Evolutionary conservation across 2,113 vertebrate species (phyloP).

Genomic region (Ophiodon elongatus): DNA sequence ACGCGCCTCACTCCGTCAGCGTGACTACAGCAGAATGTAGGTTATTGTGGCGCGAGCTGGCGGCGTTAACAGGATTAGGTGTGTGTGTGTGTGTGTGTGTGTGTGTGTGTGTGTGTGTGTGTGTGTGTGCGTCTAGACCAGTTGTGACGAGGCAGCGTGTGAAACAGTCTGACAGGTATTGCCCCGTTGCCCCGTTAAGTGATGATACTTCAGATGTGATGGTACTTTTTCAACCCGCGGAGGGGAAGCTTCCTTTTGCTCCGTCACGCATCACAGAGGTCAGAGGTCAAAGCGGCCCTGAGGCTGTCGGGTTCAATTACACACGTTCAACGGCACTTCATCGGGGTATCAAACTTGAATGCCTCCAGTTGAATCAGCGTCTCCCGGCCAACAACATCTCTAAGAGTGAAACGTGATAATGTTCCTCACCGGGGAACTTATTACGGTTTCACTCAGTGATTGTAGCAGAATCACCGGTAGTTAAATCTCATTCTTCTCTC

Average conservation of each 20-base stretch:
- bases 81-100: too few relatives aligned
- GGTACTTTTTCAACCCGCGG: constrained; percentile 1
- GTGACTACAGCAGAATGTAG: constrained; percentile 73
- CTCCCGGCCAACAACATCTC: not conserved
- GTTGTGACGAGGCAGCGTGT: constrained; percentile 64
- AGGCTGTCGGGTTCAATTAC: not conserved
- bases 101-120: too few relatives aligned
- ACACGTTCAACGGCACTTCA: not conserved
- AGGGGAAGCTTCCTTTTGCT: not conserved
- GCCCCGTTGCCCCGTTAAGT: constrained; percentile 24
- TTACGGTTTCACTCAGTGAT: constrained; percentile 31
- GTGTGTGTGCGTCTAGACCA: constrained; percentile 76
- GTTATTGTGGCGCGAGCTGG: constrained; percentile 69
- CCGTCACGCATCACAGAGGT: constrained; percentile 23
- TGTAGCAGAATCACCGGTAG: constrained; percentile 19
- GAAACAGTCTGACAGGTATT: constrained; percentile 49
- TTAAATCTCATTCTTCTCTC: constrained; percentile 14
- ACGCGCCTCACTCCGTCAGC: constrained; percentile 48
- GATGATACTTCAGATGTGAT: constrained; percentile 9
- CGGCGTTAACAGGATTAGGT: constrained; percentile 74
- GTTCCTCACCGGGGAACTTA: constrained; percentile 12
- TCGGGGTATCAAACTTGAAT: not conserved
- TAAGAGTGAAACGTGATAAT: not conserved
- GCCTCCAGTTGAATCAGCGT: not conserved
- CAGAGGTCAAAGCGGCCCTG: constrained; percentile 33